These are phyloP conservation scores for Scaptomyza tumidula DNA, from an alignment of 2,888 invertebrate species.

Conservation along the genomic window DNA sequence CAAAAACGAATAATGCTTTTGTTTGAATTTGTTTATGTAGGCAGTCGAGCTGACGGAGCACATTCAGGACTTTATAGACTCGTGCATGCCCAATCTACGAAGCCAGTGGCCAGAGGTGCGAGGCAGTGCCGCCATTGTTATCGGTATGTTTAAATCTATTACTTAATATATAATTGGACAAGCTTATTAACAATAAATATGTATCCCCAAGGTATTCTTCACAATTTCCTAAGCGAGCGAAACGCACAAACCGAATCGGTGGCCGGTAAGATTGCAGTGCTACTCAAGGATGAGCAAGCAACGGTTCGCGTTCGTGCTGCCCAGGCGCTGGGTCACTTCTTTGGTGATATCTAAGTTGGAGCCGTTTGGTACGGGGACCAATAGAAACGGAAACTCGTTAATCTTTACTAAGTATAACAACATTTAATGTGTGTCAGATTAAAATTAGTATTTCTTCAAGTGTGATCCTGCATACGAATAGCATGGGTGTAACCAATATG, in stretches of 20 bases:
- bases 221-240: constrained; percentile 82
- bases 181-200: not conserved
- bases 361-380: constrained; percentile 33
- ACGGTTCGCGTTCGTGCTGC: constrained; percentile 82
- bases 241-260: constrained; percentile 82
- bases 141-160: constrained; percentile 72
- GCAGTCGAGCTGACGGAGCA: constrained; percentile 82
- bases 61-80: constrained; percentile 84
- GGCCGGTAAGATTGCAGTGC: constrained; percentile 82
- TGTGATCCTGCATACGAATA: constrained; percentile 59
- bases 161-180: not conserved
- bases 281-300: constrained; percentile 83
- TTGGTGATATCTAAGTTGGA: constrained; percentile 80
- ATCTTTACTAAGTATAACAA: constrained; percentile 15
- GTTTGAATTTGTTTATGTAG: constrained; percentile 50
- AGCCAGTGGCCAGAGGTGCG: constrained; percentile 84
- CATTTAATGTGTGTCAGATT: constrained; percentile 23
- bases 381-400: constrained; percentile 14
- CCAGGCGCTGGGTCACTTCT: constrained; percentile 84
- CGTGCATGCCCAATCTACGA: constrained; percentile 84
- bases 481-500: constrained; percentile 46
- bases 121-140: constrained; percentile 83
- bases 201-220: constrained; percentile 72
- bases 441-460: constrained; percentile 58
- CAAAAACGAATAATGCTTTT: too few species aligned